Evolutionary conservation across 2,888 invertebrate species (phyloP).

Genomic region (Harpalus rubripes): DNA sequence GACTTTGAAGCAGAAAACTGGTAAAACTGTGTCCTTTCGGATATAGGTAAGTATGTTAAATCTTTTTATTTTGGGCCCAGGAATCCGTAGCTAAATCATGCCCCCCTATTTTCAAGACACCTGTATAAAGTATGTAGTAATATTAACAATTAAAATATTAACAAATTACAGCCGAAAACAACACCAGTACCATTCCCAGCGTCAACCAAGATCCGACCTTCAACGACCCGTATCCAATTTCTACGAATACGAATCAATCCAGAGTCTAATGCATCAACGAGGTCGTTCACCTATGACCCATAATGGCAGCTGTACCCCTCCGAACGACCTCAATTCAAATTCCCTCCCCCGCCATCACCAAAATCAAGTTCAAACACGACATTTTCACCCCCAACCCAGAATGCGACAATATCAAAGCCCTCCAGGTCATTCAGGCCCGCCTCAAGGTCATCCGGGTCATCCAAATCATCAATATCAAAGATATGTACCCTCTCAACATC

Average conservation of each 20-base stretch:
- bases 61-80: too few relatives aligned
- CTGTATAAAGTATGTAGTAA: too few relatives aligned
- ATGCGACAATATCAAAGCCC: slow-evolving; percentile 61
- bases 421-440: slow-evolving; percentile 62
- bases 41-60: too few relatives aligned
- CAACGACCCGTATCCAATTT: slow-evolving; percentile 89
- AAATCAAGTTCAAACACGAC: slow-evolving; percentile 58
- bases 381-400: slow-evolving; percentile 57
- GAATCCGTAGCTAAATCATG: too few relatives aligned
- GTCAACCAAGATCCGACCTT: slow-evolving; percentile 76
- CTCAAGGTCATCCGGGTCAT: slow-evolving; percentile 42
- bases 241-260: slow-evolving; percentile 91
- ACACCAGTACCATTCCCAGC: slow-evolving; percentile 84
- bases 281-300: slow-evolving; percentile 67
- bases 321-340: slow-evolving; percentile 74
- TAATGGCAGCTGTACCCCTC: slow-evolving; percentile 45
- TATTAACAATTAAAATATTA: too few relatives aligned
- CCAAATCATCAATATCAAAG: slow-evolving; percentile 68
- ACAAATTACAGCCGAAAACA: slow-evolving; percentile 80
- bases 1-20: too few relatives aligned
- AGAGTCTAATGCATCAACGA: slow-evolving; percentile 79
- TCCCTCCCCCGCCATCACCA: slow-evolving; percentile 73
- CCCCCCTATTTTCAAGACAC: too few relatives aligned
- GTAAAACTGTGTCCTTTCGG: too few relatives aligned
- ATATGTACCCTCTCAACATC: slow-evolving; percentile 67